Conservation (phyloP, 1,140 invertebrate genomes). For the Zaprionus davidi region DNA sequence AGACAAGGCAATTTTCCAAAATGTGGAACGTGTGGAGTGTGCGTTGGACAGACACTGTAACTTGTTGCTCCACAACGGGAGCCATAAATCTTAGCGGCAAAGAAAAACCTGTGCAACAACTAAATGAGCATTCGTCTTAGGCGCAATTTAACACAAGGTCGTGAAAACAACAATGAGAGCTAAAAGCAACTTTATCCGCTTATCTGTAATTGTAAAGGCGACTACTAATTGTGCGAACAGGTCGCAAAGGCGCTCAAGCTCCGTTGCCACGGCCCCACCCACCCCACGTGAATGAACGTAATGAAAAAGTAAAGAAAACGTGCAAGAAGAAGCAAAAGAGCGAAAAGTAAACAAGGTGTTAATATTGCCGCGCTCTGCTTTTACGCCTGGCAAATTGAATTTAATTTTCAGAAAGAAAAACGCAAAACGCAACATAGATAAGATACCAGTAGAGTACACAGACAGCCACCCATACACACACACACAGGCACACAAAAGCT, state of each 20-base stretch:
- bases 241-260: slow-evolving; percentile 6
- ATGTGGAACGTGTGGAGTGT: slow-evolving; percentile 18
- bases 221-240: slow-evolving; percentile 63
- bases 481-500: slow-evolving; percentile 34
- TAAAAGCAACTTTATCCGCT: slow-evolving; percentile 62
- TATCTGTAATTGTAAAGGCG: slow-evolving; percentile 68
- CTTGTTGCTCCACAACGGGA: slow-evolving; percentile 59
- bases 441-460: slow-evolving; percentile 49
- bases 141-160: slow-evolving; percentile 72
- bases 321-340: slow-evolving; percentile 20
- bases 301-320: slow-evolving; percentile 18
- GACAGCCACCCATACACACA: slow-evolving; percentile 26
- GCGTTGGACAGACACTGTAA: slow-evolving; percentile 59
- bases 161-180: slow-evolving; percentile 64
- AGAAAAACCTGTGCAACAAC: slow-evolving; percentile 15
- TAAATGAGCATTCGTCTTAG: slow-evolving; percentile 55
- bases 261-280: slow-evolving; percentile 13
- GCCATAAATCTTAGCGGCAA: slow-evolving; percentile 14
- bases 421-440: slow-evolving; percentile 32
- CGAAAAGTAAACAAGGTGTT: slow-evolving; percentile 77
- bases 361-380: slow-evolving; percentile 58
- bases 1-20: slow-evolving; percentile 41
- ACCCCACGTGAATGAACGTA: slow-evolving; percentile 10
- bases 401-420: slow-evolving; percentile 37
- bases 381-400: slow-evolving; percentile 40